Percentiles rank a stretch among this genome's conserved stretches.
phyloP scores from a whole-genome alignment of 2,888 invertebrate species.

The Drosophila koepferae region DNA sequence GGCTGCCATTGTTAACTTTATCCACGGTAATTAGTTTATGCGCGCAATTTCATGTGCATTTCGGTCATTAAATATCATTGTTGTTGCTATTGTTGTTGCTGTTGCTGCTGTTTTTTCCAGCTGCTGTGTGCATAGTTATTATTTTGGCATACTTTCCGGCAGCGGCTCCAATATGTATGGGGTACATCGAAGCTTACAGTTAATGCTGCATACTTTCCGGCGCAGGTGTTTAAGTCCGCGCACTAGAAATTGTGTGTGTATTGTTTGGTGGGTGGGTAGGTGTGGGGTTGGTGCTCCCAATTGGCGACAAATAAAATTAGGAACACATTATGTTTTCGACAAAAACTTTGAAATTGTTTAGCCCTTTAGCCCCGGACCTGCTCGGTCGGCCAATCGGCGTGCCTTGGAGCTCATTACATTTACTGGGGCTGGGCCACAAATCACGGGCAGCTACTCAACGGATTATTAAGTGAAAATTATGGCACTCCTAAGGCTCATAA shows the following conservation, averaged over 20 bases:
- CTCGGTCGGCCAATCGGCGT: not conserved
- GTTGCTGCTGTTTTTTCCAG: conserved; percentile 24
- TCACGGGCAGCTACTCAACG: conserved; percentile 79
- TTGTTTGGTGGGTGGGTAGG: not conserved
- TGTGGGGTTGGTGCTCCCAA: conserved; percentile 57
- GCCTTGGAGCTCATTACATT: conserved; percentile 65
- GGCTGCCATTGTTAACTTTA: conserved; percentile 75
- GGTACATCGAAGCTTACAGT: conserved; percentile 52
- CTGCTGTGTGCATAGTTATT: conserved; percentile 62
- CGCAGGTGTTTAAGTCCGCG: conserved; percentile 64
- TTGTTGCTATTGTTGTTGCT: conserved; percentile 25
- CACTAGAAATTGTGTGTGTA: conserved; percentile 66
- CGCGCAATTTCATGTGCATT: conserved; percentile 80
- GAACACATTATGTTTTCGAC: conserved; percentile 80
- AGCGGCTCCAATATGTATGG: conserved; percentile 51
- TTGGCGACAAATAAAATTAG: conserved; percentile 82
- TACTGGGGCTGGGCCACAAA: conserved; percentile 62
- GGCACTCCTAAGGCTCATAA: conserved; percentile 81
- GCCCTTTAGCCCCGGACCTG: conserved; percentile 12
- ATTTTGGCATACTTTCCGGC: conserved; percentile 70
- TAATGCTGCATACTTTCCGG: conserved; percentile 64
- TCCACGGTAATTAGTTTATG: conserved; percentile 81
- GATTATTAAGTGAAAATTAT: conserved; percentile 82
- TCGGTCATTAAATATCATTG: conserved; percentile 67
- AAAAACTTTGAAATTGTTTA: conserved; percentile 79